A percentile compares a stretch with the other conserved stretches of the same genome.
Conservation (phyloP, 2,888 invertebrate species). For the Tethea ocularis region DNA sequence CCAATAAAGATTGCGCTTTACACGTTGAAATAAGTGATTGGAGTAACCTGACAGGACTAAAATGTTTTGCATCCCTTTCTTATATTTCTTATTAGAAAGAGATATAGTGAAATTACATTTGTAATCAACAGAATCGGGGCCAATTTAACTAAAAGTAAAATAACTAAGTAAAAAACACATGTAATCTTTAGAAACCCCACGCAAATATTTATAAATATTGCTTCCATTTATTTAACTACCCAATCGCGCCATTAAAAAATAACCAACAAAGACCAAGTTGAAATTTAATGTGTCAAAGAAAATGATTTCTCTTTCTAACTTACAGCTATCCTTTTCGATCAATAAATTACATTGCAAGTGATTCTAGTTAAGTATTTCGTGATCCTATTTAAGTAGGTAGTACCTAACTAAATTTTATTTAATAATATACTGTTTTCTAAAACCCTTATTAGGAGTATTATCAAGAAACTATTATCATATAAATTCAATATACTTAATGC, state of each 20-base stretch:
- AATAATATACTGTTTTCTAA: neutral
- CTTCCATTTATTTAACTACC: neutral
- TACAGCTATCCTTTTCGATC: neutral
- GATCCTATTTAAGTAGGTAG: neutral
- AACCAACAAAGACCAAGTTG: neutral
- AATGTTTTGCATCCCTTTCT: no score
- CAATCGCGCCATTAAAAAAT: neutral
- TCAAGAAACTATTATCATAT: neutral
- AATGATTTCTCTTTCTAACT: neutral
- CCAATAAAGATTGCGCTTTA: no score
- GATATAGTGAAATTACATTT: no score
- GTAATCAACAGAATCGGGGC: no score
- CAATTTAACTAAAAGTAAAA: no score
- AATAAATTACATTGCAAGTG: neutral
- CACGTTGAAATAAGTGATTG: no score
- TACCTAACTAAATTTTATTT: neutral
- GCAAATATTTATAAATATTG: no score
- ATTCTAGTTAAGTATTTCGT: neutral
- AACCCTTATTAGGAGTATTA: neutral
- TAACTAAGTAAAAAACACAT: no score
- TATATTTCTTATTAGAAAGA: no score
- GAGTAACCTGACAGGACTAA: no score
- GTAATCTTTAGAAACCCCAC: no score
- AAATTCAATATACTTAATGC: neutral
- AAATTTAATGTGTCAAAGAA: neutral